These are phyloP conservation scores for Coenobita brevimanus DNA, from an alignment of 1,140 invertebrate species.

Conservation along the genomic window DNA sequence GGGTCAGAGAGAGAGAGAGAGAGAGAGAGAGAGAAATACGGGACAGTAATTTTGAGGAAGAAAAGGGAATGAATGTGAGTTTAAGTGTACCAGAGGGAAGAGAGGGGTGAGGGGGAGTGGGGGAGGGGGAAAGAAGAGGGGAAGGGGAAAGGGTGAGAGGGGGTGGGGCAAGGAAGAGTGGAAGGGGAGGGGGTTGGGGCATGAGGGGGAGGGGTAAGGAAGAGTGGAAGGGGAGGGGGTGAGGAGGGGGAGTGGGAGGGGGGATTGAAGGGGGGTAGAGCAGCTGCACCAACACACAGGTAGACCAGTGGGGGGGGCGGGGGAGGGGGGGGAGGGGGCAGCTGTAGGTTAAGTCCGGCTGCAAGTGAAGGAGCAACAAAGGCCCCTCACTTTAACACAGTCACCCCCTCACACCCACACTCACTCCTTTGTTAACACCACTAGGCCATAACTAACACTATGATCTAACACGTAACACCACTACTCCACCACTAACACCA, in stretches of 20 bases:
- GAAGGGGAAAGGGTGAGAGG: background rate
- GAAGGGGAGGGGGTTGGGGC: background rate
- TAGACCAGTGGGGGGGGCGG: background rate
- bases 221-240: conserved; percentile 8
- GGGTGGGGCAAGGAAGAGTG: background rate
- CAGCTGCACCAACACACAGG: background rate
- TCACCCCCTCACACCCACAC: too few relatives aligned
- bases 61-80: too few relatives aligned
- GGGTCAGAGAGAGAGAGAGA: too few relatives aligned
- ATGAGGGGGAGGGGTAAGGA: background rate
- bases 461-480: too few relatives aligned
- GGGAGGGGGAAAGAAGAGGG: background rate
- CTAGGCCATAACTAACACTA: too few relatives aligned
- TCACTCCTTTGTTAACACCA: too few relatives aligned
- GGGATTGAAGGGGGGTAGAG: background rate
- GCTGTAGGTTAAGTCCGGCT: background rate
- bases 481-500: too few relatives aligned
- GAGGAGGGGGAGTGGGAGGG: background rate
- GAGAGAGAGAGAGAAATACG: too few relatives aligned
- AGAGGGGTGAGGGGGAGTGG: background rate
- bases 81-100: background rate
- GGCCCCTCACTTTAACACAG: too few relatives aligned
- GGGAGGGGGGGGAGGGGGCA: background rate
- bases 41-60: too few relatives aligned
- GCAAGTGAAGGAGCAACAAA: too few relatives aligned